phyloP scores from a whole-genome alignment of 2,113 vertebrate genomes.

The Brachyhypopomus occidentalis region DNA sequence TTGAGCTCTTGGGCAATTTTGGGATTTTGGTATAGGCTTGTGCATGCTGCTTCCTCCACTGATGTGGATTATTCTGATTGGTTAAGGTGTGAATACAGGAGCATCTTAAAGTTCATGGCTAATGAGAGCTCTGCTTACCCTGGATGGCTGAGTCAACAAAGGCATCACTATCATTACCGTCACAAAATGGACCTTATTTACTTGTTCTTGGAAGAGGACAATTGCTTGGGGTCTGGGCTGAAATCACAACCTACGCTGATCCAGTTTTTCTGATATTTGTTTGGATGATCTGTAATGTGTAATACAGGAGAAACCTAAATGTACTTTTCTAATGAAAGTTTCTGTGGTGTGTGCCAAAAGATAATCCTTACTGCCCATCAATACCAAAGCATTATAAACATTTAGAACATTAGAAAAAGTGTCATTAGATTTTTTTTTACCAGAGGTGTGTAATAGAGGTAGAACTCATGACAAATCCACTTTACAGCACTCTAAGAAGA shows the following conservation, averaged over 20 bases:
- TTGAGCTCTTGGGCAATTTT: no score
- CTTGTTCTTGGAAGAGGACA: not conserved
- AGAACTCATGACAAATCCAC: slow-evolving; percentile 23
- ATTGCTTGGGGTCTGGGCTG: not conserved
- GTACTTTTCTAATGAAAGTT: not conserved
- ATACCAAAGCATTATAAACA: not conserved
- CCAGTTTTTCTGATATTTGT: not conserved
- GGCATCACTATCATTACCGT: slow-evolving; percentile 33
- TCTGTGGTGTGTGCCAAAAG: not conserved
- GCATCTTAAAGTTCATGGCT: not conserved
- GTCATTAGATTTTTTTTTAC: no score
- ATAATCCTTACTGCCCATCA: not conserved
- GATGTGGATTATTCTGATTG: slow-evolving; percentile 20
- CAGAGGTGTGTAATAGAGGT: not conserved
- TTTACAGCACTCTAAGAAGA: slow-evolving; percentile 26
- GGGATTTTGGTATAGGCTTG: slow-evolving; percentile 20
- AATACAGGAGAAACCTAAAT: not conserved
- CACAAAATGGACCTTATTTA: slow-evolving; percentile 1
- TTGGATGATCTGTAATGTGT: not conserved
- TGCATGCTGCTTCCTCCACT: not conserved
- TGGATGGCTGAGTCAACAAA: not conserved
- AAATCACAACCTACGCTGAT: not conserved
- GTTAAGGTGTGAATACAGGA: slow-evolving; percentile 3
- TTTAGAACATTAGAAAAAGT: not conserved
- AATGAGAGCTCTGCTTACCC: slow-evolving; percentile 12